These are phyloP conservation scores for Leucophenga varia DNA, from an alignment of 1,140 invertebrate species.

Conservation along the genomic window DNA sequence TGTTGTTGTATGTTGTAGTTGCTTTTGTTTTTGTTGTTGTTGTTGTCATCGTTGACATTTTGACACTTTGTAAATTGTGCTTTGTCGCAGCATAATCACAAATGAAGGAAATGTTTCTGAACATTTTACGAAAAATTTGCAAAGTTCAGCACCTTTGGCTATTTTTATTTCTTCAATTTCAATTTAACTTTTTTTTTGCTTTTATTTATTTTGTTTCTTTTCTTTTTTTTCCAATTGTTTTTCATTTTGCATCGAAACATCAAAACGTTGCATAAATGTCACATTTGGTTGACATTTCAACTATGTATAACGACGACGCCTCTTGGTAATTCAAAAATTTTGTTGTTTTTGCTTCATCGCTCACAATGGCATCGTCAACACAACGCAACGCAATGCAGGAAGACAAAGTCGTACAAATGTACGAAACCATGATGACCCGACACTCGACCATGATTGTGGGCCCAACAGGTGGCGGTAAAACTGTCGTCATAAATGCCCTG, in stretches of 20 bases:
- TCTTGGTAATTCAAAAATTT: no score
- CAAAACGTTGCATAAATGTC: constrained; percentile 46
- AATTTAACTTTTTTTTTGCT: no score
- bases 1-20: not conserved
- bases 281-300: no score
- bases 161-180: no score
- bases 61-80: constrained; percentile 54
- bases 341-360: constrained; percentile 24
- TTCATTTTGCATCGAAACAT: no score
- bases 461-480: constrained; percentile 88
- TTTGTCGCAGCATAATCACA: constrained; percentile 46
- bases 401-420: constrained; percentile 86
- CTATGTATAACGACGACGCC: no score
- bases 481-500: constrained; percentile 79
- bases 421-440: constrained; percentile 91
- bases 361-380: constrained; percentile 32
- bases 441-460: constrained; percentile 91
- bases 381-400: constrained; percentile 59
- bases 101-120: constrained; percentile 50
- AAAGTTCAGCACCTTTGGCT: constrained; percentile 30
- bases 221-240: no score
- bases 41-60: constrained; percentile 42
- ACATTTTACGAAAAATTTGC: constrained; percentile 43
- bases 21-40: not conserved
- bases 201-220: no score